A percentile compares a stretch with the other conserved stretches of the same genome.
These are phyloP conservation scores for Mythimna pallens DNA, from an alignment of 2,888 invertebrate species.

Conservation along the genomic window DNA sequence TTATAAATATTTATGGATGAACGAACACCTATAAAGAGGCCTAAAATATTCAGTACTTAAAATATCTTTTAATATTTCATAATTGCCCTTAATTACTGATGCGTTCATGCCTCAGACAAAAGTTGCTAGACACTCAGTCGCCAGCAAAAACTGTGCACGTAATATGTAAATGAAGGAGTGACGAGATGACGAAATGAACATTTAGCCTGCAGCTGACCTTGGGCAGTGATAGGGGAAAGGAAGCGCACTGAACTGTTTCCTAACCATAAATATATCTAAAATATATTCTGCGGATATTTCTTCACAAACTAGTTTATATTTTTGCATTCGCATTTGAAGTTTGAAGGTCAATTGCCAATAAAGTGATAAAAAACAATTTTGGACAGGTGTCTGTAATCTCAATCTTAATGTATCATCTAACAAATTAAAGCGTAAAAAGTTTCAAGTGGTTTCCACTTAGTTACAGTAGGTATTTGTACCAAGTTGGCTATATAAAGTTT, in stretches of 20 bases:
- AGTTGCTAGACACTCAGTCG: conserved; percentile 57
- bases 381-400: conserved; percentile 13
- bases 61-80: conserved; percentile 29
- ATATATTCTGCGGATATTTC: conserved; percentile 33
- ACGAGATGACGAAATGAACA: conserved; percentile 33
- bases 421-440: conserved; percentile 2
- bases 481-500: not conserved
- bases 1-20: conserved; percentile 9
- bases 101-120: conserved; percentile 8
- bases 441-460: not conserved
- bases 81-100: conserved; percentile 44
- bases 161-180: conserved; percentile 46
- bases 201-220: conserved; percentile 50
- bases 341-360: conserved; percentile 52
- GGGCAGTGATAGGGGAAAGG: conserved; percentile 53
- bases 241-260: conserved; percentile 43
- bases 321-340: conserved; percentile 23
- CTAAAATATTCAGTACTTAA: conserved; percentile 26
- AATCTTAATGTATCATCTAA: conserved; percentile 22
- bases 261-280: conserved; percentile 38
- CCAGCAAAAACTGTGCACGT: conserved; percentile 38
- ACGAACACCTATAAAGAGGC: conserved; percentile 10
- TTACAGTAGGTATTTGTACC: not conserved
- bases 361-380: conserved; percentile 20
- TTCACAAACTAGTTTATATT: conserved; percentile 21